Percentiles rank a stretch among this genome's conserved stretches.
Conservation (phyloP, 2,888 invertebrate genomes). For the Hyppa rectilinea region DNA sequence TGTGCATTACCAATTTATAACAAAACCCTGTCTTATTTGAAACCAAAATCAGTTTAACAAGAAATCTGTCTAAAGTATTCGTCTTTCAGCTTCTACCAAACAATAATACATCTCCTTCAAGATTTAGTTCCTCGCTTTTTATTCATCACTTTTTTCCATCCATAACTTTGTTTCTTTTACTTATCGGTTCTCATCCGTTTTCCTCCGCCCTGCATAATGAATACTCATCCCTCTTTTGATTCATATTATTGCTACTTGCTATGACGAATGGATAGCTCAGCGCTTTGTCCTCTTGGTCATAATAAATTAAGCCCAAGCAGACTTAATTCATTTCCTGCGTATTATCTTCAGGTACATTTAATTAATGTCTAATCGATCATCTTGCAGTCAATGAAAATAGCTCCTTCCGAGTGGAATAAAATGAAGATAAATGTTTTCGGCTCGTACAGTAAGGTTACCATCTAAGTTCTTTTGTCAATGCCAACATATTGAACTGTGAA, state of each 20-base stretch:
- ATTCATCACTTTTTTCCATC: constrained; percentile 18
- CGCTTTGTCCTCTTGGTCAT: constrained; percentile 23
- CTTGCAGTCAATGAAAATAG: neutral
- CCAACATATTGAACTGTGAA: neutral
- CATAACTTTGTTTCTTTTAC: constrained; percentile 36
- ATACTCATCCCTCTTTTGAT: constrained; percentile 26
- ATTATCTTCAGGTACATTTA: constrained; percentile 12
- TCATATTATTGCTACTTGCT: constrained; percentile 33
- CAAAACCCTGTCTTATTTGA: neutral
- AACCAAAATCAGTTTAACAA: constrained; percentile 1
- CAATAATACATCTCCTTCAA: constrained; percentile 25
- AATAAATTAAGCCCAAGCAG: constrained; percentile 32
- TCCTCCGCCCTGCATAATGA: constrained; percentile 33
- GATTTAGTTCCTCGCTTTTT: constrained; percentile 22
- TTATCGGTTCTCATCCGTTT: constrained; percentile 33
- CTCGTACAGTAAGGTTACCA: neutral
- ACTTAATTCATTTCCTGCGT: constrained; percentile 31
- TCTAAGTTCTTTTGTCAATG: neutral
- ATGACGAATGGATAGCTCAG: constrained; percentile 31
- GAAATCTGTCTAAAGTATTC: constrained; percentile 4
- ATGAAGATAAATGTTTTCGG: neutral
- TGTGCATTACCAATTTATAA: constrained; percentile 11
- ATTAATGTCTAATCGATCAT: constrained; percentile 25
- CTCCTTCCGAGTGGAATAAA: neutral
- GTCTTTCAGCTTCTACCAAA: constrained; percentile 12